phyloP scores from a whole-genome alignment of 2,888 invertebrate genomes.

The Nyleta sp. region DNA sequence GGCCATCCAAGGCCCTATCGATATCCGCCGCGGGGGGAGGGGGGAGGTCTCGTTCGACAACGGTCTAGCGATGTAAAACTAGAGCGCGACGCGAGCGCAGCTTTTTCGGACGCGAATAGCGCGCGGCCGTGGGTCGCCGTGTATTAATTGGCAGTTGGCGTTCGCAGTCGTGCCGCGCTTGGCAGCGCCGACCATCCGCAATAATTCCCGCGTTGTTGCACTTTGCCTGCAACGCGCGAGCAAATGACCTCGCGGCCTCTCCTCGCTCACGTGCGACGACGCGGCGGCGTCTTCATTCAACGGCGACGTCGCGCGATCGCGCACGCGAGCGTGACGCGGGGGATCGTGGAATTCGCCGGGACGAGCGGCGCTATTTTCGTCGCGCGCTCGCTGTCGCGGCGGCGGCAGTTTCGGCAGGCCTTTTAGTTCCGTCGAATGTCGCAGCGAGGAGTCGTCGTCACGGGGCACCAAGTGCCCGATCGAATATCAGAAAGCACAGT shows the following conservation, averaged over 20 bases:
- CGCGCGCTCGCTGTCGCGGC: too few species aligned
- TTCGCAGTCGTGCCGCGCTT: not conserved
- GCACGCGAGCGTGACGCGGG: too few species aligned
- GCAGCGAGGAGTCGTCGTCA: too few species aligned
- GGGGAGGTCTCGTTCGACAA: not conserved
- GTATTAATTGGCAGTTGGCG: slow-evolving; percentile 15
- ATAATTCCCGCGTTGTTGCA: slow-evolving; percentile 42
- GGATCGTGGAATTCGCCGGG: too few species aligned
- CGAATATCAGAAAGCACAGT: too few species aligned
- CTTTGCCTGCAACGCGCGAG: slow-evolving; percentile 33
- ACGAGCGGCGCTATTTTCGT: too few species aligned
- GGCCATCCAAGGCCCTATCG: slow-evolving; percentile 11
- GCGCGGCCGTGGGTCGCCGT: slow-evolving; percentile 8
- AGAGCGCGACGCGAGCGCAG: slow-evolving; percentile 4
- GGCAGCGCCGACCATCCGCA: slow-evolving; percentile 41
- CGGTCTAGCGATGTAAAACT: not conserved
- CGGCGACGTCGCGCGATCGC: too few species aligned
- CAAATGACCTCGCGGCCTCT: slow-evolving; percentile 45
- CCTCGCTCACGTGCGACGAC: slow-evolving; percentile 22
- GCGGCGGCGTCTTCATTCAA: too few species aligned
- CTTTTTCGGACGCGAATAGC: slow-evolving; percentile 20
- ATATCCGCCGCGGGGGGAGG: not conserved
- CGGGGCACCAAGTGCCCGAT: too few species aligned
- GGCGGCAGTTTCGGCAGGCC: too few species aligned
- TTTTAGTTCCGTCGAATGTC: too few species aligned